Evolutionary conservation across 2,797 vertebrate genomes (phyloP), one percentile per base, ranked within the genome.

Genomic region (Loris lydekkerianus): DNA sequence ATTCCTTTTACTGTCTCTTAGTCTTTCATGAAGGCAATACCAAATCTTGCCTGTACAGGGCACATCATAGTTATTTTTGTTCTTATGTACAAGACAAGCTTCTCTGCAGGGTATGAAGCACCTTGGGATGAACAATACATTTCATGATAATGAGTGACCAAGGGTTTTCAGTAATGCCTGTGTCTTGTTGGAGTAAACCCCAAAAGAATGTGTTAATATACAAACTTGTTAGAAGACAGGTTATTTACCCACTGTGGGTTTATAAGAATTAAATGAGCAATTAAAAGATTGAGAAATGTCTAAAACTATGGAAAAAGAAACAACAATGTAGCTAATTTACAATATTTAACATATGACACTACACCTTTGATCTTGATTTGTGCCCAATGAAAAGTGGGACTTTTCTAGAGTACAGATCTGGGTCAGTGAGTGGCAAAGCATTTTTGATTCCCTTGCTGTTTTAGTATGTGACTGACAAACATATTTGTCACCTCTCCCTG

Each of bases 231-330:
- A 85, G 29, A 80, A 91, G 29, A 88, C 49, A 9, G 46, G 8
- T 46, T 46, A 46, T 46, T 93, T 65, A n/a, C 31, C 56, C n/a
- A 90, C 9, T 40, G 69, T 91, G 37, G 17, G 5, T 91, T 89
- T 89, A 37, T 69, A 70, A 25, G 46, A 80, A 86, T 89, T 65
- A 27, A 95, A 72, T 60, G n/a, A 27, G 25, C 58, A 84, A 82
- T 95, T 78, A 90, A 89, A 92, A 90, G 10, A 92, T 83, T 53
- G 18, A 34, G 20, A 67, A 9, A 49, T 29, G 7, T 86, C 53
- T 95, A 76, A 58, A 93, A 65, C 37, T 90, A 73, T 76, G 65
- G 78, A 95, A 77, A 56, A 81, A 73, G 25, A 60, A 87, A 69
- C 20, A 95, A 90, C 13, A n/a, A 20, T 34, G 15, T 25, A 69